Evolutionary conservation across 2,113 vertebrate species (phyloP).

Genomic region (Rhinoptilus africanus): DNA sequence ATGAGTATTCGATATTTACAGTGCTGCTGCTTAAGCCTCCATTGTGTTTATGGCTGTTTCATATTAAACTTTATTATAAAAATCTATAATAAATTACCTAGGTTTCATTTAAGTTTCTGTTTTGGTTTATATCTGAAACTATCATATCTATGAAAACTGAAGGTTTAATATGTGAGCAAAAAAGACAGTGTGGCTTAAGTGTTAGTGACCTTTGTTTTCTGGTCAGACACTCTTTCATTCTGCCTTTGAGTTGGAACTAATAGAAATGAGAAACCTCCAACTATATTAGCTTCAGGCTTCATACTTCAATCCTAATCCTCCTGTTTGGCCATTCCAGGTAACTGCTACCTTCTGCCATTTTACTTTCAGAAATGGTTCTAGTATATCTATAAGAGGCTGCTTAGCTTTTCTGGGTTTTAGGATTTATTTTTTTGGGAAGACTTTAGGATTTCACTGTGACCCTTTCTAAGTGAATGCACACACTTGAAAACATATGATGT

Average conservation of each 20-base stretch:
- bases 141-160: background rate
- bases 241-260: background rate
- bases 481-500: background rate
- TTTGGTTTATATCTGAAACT: background rate
- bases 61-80: background rate
- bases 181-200: background rate
- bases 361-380: background rate
- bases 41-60: background rate
- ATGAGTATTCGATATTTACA: background rate
- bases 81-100: background rate
- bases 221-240: background rate
- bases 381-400: background rate
- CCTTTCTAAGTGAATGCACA: background rate
- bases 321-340: background rate
- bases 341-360: background rate
- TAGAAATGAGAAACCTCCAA: background rate
- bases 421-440: background rate
- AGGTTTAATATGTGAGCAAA: background rate
- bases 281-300: background rate
- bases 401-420: background rate
- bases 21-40: background rate
- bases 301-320: background rate
- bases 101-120: background rate
- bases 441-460: background rate
- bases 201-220: background rate